Base-by-base conservation (phyloP, 2,797 vertebrate genomes). In the Selene dorsalis region DNA sequence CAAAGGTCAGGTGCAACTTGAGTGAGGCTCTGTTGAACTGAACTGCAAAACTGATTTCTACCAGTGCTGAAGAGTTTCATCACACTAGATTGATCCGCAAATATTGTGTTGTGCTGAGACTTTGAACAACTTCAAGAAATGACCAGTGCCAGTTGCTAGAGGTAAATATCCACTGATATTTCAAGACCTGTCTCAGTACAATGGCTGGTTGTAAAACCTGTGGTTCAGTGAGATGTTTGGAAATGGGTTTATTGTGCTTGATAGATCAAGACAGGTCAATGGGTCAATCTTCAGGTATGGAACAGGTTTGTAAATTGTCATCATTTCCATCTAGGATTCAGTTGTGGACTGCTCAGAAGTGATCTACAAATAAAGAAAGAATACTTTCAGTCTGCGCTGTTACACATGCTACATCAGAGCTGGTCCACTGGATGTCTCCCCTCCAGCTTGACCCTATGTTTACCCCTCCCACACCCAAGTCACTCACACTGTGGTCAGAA, bases 401-500 rank as follows among this genome's bases (percentile, higher is more conserved):
- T 26, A 62, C 41, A 57, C 2, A 35, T 60, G 3, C 30, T 43
- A 2, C 9, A 39, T 13, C 47, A 22, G 18, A 17, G 0, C 0
- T 35, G 47, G 45, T 69, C 24, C 14, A 12, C 24, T 11, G 18
- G 39, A 48, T 59, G 56, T 78, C n/a, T n/a, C n/a, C 43, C 16
- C 57, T 0, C 3, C n/a, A 30, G 50, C 41, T 38, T 22, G 62
- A 71, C 59, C 38, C 52, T 32, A 22, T 47, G 57, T 59, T 65
- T 43, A 3, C 56, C 56, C 26, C 17, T 60, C 41, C n/a, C 39
- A 48, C 73, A 43, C 47, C 18, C 67, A 8, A 26, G 57, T 58
- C 55, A 59, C 58, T 56, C 73, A 68, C 58, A 56, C 60, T 55
- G 43, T n/a, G 69, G 75, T 70, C 73, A 69, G 64, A 26, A 50